Conservation (phyloP, 2,797 vertebrate genomes). For the Siniperca scherzeri region DNA sequence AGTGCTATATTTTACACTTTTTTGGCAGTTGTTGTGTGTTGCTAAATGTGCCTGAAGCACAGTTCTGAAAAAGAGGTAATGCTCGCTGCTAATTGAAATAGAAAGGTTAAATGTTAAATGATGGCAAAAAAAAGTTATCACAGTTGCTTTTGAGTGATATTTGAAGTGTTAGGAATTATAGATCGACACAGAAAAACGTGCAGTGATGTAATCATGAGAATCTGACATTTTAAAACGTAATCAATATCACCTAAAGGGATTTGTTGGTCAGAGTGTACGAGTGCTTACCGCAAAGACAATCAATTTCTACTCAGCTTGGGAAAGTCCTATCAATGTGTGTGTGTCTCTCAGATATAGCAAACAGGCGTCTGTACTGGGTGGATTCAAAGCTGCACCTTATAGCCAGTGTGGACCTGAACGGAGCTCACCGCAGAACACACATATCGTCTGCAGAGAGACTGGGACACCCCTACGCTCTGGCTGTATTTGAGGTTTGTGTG, state of each 20-base stretch:
- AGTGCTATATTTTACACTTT: slow-evolving; percentile 3
- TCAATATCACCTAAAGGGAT: slow-evolving; percentile 72
- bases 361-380: slow-evolving; percentile 97
- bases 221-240: slow-evolving; percentile 72
- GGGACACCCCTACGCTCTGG: slow-evolving; percentile 95
- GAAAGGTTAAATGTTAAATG: slow-evolving; percentile 13
- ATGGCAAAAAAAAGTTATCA: slow-evolving; percentile 23
- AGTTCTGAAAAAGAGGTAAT: not conserved
- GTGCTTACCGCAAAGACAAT: slow-evolving; percentile 62
- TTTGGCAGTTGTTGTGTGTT: not conserved
- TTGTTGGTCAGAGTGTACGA: slow-evolving; percentile 56
- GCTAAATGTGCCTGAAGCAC: slow-evolving; percentile 1
- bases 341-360: slow-evolving; percentile 89
- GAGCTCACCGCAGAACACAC: slow-evolving; percentile 92
- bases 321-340: slow-evolving; percentile 46
- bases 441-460: slow-evolving; percentile 91
- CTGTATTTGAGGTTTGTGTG: slow-evolving; percentile 94
- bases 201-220: slow-evolving; percentile 44
- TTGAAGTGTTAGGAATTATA: slow-evolving; percentile 48
- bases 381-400: slow-evolving; percentile 97
- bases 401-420: slow-evolving; percentile 95
- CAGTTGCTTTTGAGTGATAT: slow-evolving; percentile 19
- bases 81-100: too few species aligned
- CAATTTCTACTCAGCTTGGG: slow-evolving; percentile 57
- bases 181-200: slow-evolving; percentile 39